Conservation (phyloP, 2,888 invertebrate genomes). For the Notocelia uddmanniana region DNA sequence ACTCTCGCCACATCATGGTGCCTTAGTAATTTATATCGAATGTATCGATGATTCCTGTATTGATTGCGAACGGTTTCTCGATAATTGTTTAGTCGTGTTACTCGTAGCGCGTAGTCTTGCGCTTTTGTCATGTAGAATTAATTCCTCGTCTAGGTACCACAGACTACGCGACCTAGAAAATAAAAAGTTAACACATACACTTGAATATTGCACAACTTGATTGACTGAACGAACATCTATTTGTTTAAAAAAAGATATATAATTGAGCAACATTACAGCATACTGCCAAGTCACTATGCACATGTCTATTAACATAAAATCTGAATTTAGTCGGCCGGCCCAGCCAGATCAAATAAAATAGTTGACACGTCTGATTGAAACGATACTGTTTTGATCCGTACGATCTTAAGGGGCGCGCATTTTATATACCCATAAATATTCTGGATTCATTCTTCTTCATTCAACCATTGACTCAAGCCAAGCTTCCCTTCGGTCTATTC, state of each 20-base stretch:
- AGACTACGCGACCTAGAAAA: too few species aligned
- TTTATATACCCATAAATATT: neutral
- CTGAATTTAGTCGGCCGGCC: neutral
- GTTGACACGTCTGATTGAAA: constrained; percentile 24
- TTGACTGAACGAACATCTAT: too few species aligned
- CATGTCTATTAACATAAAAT: too few species aligned
- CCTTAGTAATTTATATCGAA: constrained; percentile 41
- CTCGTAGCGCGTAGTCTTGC: too few species aligned
- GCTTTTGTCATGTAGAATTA: too few species aligned
- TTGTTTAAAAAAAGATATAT: too few species aligned
- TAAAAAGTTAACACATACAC: too few species aligned
- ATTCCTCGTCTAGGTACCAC: too few species aligned
- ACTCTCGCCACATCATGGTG: constrained; percentile 41
- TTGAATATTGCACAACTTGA: too few species aligned
- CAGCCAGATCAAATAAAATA: constrained; percentile 1
- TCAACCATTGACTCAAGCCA: neutral
- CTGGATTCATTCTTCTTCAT: neutral
- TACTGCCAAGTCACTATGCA: too few species aligned
- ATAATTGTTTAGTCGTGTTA: neutral
- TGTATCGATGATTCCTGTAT: constrained; percentile 40
- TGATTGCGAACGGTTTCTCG: constrained; percentile 27
- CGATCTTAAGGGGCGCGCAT: neutral
- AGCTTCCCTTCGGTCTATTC: neutral
- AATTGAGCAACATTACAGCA: too few species aligned
- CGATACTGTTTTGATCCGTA: neutral